Base-by-base conservation (phyloP, 2,113 vertebrate genomes). In the Aegithalos caudatus region DNA sequence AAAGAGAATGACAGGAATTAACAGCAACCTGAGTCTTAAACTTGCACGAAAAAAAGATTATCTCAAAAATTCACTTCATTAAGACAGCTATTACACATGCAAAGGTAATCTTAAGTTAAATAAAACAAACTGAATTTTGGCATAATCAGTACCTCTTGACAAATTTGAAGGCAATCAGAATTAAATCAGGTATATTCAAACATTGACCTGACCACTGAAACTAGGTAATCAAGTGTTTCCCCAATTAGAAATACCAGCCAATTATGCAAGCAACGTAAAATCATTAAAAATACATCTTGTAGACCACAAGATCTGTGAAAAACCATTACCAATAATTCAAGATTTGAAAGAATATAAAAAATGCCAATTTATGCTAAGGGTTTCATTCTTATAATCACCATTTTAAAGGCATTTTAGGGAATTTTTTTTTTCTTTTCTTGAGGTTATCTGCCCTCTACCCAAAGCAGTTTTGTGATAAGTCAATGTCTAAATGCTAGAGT, bases 61-160 rank as follows among this genome's bases (percentile, higher is more conserved):
- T 29, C 60, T 17, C 7, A 2, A 79, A 71, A 35, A 7, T 11
- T 71, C 12, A 24, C 4, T 64, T 76, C 16, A n/a, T 5, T 62
- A 7, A 5, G 8, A 35, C 22, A 22, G 25, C 37, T 47, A 47
- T 70, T n/a, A 65, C 1, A 56, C 2, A 12, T 1, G 4, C 12
- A 70, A 58, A 62, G 11, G 21, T 38, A 73, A 73, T 5, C 25
- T 5, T 25, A 90, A 51, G 2, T 67, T 78, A 81, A 62, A 56
- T 20, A 53, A 73, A 60, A 13, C 3, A 25, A 72, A 80, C 6
- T 18, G 19, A 65, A 20, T 70, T 81, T 72, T 82, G 27, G 17
- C 37, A 37, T 31, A 35, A 64, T 25, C 7, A 11, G 3, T 38
- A 69, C n/a, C 31, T 80, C 56, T 61, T 57, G 37, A 37, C 5